Percentiles rank a stretch among this genome's conserved stretches.
Evolutionary conservation across 1,140 invertebrate genomes (phyloP).

Genomic region (Heliconius melpomene): DNA sequence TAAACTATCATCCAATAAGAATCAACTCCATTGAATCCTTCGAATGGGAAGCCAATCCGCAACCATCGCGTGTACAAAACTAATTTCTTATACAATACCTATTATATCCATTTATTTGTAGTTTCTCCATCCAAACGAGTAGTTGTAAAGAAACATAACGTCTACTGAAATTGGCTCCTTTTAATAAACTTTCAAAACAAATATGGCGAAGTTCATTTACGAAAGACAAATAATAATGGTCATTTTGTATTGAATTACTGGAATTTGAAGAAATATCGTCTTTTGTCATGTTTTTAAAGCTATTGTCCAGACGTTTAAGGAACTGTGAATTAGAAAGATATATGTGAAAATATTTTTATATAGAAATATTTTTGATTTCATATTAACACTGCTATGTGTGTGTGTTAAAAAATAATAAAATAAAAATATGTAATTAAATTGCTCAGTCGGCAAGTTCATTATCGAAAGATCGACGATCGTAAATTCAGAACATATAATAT

Average conservation of each 20-base stretch:
- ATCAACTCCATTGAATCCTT: no score
- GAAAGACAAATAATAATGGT: conserved; percentile 63
- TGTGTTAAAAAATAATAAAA: no score
- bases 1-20: no score
- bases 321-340: conserved; percentile 48
- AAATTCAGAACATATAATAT: background rate
- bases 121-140: conserved; percentile 55
- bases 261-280: conserved; percentile 24
- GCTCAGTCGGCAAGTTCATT: background rate
- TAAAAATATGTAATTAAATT: no score
- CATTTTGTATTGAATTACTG: conserved; percentile 25
- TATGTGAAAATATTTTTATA: background rate
- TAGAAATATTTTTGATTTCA: no score
- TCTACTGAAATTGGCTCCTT: conserved; percentile 87
- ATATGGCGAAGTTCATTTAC: conserved; percentile 78
- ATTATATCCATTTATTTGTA: background rate
- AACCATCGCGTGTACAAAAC: no score
- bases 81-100: background rate
- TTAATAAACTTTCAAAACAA: conserved; percentile 83
- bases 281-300: conserved; percentile 50
- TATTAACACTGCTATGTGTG: no score
- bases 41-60: no score
- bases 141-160: conserved; percentile 84
- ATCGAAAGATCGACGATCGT: background rate
- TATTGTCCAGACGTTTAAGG: conserved; percentile 55